phyloP scores from a whole-genome alignment of 2,113 vertebrate genomes.

The Gnathonemus longibarbis region DNA sequence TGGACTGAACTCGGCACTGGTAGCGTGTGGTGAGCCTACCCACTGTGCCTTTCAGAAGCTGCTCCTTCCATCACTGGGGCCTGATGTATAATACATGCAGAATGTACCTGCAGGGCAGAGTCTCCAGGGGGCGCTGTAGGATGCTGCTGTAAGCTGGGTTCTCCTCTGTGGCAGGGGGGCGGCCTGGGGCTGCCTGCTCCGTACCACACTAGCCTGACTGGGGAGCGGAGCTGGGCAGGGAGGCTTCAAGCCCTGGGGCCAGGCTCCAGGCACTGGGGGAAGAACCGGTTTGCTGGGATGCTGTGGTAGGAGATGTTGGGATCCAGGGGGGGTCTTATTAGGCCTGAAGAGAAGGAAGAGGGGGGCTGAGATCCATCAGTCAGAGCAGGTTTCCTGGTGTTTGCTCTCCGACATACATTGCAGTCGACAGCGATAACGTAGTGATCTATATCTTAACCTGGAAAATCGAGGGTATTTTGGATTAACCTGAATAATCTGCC shows the following conservation, averaged over 20 bases:
- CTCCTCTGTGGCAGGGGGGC: conserved; percentile 22
- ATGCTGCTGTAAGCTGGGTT: conserved; percentile 1
- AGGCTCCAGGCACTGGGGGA: conserved; percentile 12
- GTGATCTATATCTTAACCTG: not conserved
- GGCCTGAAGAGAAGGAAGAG: not conserved
- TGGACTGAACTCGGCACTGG: not conserved
- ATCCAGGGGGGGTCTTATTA: not conserved
- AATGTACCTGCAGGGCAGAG: conserved; percentile 51
- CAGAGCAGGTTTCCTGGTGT: not conserved
- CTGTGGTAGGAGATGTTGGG: not conserved
- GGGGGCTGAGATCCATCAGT: not conserved
- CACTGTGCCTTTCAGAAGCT: not conserved
- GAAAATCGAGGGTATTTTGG: not conserved
- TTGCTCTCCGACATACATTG: not conserved
- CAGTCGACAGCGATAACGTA: not conserved
- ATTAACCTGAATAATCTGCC: not conserved
- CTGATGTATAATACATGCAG: not conserved
- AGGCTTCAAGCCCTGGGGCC: not conserved
- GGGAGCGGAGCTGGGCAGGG: not conserved
- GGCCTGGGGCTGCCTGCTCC: not conserved
- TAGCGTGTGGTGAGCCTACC: not conserved
- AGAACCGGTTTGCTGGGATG: not conserved
- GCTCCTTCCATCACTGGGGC: not conserved
- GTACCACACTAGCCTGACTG: not conserved
- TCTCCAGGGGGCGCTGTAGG: conserved; percentile 42